Percentiles rank a stretch among this genome's conserved stretches.
phyloP scores from a whole-genome alignment of 2,888 invertebrate species.

The Melitaea athalia region DNA sequence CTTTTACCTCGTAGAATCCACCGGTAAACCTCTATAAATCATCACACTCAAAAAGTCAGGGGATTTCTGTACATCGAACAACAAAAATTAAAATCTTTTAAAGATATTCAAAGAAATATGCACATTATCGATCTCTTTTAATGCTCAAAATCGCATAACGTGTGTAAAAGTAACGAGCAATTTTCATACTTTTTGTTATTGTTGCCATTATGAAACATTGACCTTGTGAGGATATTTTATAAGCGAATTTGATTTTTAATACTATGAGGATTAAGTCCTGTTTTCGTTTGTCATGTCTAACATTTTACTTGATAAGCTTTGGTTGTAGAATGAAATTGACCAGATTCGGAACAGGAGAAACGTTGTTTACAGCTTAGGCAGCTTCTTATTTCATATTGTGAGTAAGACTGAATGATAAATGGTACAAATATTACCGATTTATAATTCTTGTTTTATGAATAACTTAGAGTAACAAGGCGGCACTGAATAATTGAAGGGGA shows the following conservation, averaged over 20 bases:
- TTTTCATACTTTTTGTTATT: slow-evolving; percentile 7
- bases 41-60: slow-evolving; percentile 15
- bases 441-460: neutral
- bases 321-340: neutral
- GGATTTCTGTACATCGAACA: slow-evolving; percentile 11
- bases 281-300: neutral
- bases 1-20: slow-evolving; percentile 15
- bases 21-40: slow-evolving; percentile 18
- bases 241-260: neutral
- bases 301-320: neutral
- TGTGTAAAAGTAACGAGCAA: neutral
- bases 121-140: neutral
- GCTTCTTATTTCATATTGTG: neutral
- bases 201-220: slow-evolving; percentile 1
- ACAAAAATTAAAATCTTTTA: slow-evolving; percentile 9
- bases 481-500: too few species aligned
- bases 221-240: neutral
- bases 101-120: slow-evolving; percentile 3
- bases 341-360: slow-evolving; percentile 1
- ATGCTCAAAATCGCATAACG: neutral
- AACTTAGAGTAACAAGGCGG: too few species aligned
- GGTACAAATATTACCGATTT: neutral
- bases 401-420: neutral
- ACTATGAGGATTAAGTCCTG: neutral
- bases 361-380: neutral